These are phyloP conservation scores for Porites lobata DNA, from an alignment of 92 coral and sea anemone genomes.

Conservation along the genomic window DNA sequence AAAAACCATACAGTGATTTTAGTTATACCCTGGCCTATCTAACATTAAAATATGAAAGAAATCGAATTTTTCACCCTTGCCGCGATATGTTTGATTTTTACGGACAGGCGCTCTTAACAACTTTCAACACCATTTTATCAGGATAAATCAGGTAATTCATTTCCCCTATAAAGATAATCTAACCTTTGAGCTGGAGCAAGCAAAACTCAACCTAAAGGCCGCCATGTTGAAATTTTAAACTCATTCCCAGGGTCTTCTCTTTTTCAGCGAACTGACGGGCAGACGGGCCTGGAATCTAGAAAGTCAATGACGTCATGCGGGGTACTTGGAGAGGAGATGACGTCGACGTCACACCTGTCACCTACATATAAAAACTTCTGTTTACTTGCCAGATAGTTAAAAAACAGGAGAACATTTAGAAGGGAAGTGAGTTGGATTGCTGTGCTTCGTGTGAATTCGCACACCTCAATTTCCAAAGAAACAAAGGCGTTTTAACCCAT, in stretches of 20 bases:
- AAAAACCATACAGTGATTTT: too few relatives aligned
- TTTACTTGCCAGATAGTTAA: slow-evolving; percentile 11
- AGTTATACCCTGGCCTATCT: too few relatives aligned
- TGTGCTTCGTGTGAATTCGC: neutral
- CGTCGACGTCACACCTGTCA: slow-evolving; percentile 39
- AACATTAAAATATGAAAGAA: too few relatives aligned
- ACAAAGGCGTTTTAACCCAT: neutral
- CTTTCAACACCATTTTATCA: too few relatives aligned
- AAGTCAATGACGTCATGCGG: neutral
- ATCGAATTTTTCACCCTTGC: too few relatives aligned
- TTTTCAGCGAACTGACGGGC: too few relatives aligned
- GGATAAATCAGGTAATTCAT: neutral
- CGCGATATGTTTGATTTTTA: too few relatives aligned
- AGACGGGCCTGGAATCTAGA: neutral
- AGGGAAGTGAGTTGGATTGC: neutral
- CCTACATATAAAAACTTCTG: slow-evolving; percentile 5
- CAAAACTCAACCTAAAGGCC: slow-evolving; percentile 20
- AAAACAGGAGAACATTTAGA: neutral
- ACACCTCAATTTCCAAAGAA: neutral
- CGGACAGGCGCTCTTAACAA: too few relatives aligned
- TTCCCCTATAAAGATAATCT: neutral
- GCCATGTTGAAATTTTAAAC: slow-evolving; percentile 53
- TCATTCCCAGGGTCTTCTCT: neutral
- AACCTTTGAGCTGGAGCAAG: slow-evolving; percentile 21
- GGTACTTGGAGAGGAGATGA: neutral